Evolutionary conservation across 2,888 invertebrate species (phyloP).

Genomic region (Dascillus cervinus): DNA sequence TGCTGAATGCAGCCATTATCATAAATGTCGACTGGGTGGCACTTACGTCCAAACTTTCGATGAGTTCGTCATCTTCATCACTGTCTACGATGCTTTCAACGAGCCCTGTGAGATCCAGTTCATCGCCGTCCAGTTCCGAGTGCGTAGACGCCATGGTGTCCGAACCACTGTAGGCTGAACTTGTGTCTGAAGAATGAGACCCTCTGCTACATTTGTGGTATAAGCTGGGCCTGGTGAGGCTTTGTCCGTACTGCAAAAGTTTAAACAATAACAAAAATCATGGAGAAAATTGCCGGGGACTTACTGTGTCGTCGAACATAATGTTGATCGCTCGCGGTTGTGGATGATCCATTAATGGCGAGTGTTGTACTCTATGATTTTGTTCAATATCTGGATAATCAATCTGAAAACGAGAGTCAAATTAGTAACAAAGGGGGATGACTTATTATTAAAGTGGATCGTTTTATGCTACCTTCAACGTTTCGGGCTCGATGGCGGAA

Average conservation of each 20-base stretch:
- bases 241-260: constrained; percentile 35
- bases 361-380: constrained; percentile 33
- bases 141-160: constrained; percentile 94
- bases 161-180: constrained; percentile 93
- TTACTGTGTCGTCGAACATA: constrained; percentile 38
- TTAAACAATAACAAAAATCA: not conserved
- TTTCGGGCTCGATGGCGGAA: constrained; percentile 21
- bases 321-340: constrained; percentile 36
- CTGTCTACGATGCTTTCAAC: constrained; percentile 94
- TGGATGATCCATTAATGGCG: constrained; percentile 38
- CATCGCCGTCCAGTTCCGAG: constrained; percentile 70
- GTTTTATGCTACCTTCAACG: constrained; percentile 7
- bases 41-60: constrained; percentile 79
- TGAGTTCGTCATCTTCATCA: constrained; percentile 90
- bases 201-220: constrained; percentile 78
- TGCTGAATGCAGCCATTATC: no score
- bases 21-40: no score
- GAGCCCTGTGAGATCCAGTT: constrained; percentile 87
- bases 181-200: constrained; percentile 88
- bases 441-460: no score
- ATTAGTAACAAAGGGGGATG: no score
- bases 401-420: constrained; percentile 47
- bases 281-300: constrained; percentile 9
- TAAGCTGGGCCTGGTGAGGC: constrained; percentile 54
- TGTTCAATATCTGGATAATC: constrained; percentile 58